Evolutionary conservation across 2,113 vertebrate genomes (phyloP).

Genomic region (Calidris pugnax): DNA sequence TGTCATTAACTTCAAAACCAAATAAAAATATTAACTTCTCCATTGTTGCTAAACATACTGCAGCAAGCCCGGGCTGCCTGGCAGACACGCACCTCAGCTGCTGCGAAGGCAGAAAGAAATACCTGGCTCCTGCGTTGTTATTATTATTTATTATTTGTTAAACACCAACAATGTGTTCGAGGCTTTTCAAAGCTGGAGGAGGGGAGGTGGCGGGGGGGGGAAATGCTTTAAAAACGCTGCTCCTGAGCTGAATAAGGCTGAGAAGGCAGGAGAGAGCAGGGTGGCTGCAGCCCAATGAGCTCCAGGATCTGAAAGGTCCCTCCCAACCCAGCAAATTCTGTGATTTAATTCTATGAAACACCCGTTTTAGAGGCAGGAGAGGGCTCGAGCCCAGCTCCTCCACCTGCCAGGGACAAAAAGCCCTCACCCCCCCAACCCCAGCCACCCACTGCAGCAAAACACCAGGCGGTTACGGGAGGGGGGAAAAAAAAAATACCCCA

Average conservation of each 20-base stretch:
- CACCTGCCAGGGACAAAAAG: background rate
- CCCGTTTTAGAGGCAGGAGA: rapidly evolving
- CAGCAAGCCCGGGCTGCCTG: background rate
- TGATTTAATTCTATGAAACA: background rate
- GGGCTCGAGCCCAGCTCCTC: background rate
- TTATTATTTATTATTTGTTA: background rate
- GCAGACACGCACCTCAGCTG: background rate
- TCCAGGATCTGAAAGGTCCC: background rate
- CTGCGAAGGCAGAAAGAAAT: background rate
- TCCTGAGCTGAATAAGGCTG: background rate
- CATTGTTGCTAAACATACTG: background rate
- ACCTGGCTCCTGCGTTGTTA: background rate
- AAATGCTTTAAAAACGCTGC: background rate
- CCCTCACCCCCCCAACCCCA: background rate
- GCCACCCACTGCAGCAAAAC: background rate
- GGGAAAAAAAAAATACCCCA: background rate
- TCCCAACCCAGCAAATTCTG: background rate
- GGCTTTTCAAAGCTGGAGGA: background rate
- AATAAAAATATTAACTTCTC: slow-evolving; percentile 20
- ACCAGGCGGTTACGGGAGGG: rapidly evolving
- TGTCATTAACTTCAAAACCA: slow-evolving; percentile 9
- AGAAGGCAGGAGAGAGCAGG: background rate
- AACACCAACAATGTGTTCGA: background rate
- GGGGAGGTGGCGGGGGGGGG: no score
- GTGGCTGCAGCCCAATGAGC: rapidly evolving